Conservation (phyloP, 2,113 vertebrate species). For the Octodon degus region DNA sequence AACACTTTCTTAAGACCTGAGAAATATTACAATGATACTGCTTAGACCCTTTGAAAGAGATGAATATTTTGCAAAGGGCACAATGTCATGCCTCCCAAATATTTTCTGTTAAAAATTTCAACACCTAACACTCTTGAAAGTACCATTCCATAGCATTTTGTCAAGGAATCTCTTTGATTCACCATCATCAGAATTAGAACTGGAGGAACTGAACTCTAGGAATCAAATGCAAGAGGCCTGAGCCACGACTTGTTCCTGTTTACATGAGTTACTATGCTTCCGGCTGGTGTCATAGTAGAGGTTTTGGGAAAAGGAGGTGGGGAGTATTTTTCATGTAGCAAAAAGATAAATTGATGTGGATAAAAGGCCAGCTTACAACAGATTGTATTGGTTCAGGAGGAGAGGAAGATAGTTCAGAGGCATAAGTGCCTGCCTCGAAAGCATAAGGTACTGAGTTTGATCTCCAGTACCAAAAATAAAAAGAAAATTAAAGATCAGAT, state of each 20-base stretch:
- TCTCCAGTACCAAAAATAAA: no score
- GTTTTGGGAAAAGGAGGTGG: neutral
- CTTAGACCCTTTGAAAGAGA: neutral
- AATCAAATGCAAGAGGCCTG: neutral
- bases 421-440: no score
- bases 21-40: neutral
- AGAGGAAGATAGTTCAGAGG: no score
- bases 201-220: neutral
- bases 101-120: conserved; percentile 22
- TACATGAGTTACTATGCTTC: neutral
- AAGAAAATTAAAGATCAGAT: neutral
- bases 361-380: neutral
- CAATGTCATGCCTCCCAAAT: neutral
- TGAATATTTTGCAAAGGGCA: neutral
- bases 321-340: neutral
- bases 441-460: no score
- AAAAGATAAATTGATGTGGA: neutral
- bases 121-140: neutral
- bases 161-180: neutral
- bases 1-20: neutral
- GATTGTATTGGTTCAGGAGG: neutral
- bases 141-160: neutral
- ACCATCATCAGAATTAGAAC: neutral
- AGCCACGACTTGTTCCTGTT: neutral
- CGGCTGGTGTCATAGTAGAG: neutral